These are phyloP conservation scores for Hirundichthys speculiger DNA, from an alignment of 2,113 vertebrate genomes.

Conservation along the genomic window DNA sequence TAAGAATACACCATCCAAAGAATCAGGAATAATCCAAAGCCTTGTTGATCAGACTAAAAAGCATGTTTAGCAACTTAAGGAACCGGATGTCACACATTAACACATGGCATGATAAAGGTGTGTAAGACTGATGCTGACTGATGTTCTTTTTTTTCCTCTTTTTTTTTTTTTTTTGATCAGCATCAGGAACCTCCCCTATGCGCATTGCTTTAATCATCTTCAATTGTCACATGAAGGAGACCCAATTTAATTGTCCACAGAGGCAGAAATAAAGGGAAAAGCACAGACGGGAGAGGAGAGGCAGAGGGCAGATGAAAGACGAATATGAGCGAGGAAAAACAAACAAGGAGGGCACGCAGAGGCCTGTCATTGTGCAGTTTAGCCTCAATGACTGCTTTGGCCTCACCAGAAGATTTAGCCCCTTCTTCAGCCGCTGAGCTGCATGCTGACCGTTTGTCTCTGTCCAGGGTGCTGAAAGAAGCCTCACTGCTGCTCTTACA, in stretches of 20 bases:
- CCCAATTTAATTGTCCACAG: not conserved
- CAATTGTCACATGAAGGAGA: constrained; percentile 22
- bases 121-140: not conserved
- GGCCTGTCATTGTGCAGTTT: constrained; percentile 26
- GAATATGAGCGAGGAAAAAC: constrained; percentile 50
- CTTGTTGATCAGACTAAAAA: constrained; percentile 4
- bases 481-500: constrained; percentile 12
- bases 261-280: constrained; percentile 5
- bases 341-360: constrained; percentile 53
- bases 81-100: not conserved
- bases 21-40: constrained; percentile 2
- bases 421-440: constrained; percentile 6
- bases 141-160: not conserved
- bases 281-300: constrained; percentile 1
- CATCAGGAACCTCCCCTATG: not conserved
- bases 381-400: constrained; percentile 27
- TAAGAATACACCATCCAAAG: not conserved
- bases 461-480: constrained; percentile 79
- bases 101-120: not conserved
- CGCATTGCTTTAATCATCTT: constrained; percentile 34
- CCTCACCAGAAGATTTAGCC: constrained; percentile 15
- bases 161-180: constrained; percentile 1
- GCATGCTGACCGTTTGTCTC: constrained; percentile 16
- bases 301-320: constrained; percentile 28
- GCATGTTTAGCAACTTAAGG: not conserved